A percentile compares a stretch with the other conserved stretches of the same genome.
Conservation (phyloP, 2,113 vertebrate species). For the Pelmatolapia mariae region DNA sequence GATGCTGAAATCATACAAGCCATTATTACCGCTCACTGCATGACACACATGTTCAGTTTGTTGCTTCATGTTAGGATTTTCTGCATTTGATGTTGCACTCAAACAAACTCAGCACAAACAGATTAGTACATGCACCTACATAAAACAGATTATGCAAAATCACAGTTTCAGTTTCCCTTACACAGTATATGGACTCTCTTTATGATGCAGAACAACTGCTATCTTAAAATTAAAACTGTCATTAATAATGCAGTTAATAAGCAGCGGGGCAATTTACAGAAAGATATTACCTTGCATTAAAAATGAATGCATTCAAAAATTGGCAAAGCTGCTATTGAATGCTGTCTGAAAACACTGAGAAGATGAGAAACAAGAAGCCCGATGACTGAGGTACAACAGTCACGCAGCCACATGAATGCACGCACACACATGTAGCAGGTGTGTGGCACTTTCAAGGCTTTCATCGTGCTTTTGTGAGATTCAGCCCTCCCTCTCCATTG, state of each 20-base stretch:
- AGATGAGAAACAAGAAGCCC: not conserved
- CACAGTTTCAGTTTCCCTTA: not conserved
- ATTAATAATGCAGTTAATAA: slow-evolving; percentile 2
- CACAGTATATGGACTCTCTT: not conserved
- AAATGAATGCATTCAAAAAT: slow-evolving; percentile 17
- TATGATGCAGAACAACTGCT: not conserved
- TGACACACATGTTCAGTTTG: not conserved
- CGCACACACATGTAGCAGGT: slow-evolving; percentile 13
- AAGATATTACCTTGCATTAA: slow-evolving; percentile 35
- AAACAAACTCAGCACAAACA: not conserved
- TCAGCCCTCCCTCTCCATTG: not conserved
- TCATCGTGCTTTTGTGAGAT: slow-evolving; percentile 22
- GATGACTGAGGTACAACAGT: not conserved
- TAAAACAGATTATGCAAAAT: not conserved
- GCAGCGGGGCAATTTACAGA: not conserved
- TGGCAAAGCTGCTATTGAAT: not conserved
- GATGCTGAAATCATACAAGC: not conserved
- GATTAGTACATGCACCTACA: not conserved
- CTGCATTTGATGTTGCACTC: not conserved
- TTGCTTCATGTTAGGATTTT: not conserved
- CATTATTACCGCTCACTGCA: not conserved
- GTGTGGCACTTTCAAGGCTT: slow-evolving; percentile 36
- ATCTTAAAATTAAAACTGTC: not conserved
- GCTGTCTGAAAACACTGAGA: not conserved
- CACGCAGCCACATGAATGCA: not conserved